Base-by-base conservation (phyloP, 2,113 vertebrate species). In the Noctilio leporinus region DNA sequence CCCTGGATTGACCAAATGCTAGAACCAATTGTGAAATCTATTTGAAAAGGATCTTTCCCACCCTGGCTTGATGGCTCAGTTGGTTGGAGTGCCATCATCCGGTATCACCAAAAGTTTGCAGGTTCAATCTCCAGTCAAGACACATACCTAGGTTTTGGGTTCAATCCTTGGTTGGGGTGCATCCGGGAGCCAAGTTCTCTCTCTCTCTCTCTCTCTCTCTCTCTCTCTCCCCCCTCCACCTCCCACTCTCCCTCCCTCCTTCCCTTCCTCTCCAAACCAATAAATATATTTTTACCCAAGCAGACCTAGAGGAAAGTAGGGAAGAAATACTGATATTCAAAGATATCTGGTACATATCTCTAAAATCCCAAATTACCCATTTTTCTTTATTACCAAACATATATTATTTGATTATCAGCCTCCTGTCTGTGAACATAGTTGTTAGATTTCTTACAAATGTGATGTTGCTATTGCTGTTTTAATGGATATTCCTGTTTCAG, bases 321-420 rank as follows among this genome's bases (percentile, higher is more conserved):
- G 11, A 20, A 75, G 43, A 72, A 91, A 76, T 62, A 73, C 5
- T 53, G 35, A 33, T 38, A 94, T 62, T 87, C 78, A 76, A 64
- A 92, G 67, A 86, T 33, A 89, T 67, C 28, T 57, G 24, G 33
- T 72, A 15, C 14, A 49, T 76, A n/a, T 38, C 43, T 75, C 47
- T 85, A 93, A 95, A 91, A 67, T 78, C 28, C 38, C 53, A 89
- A 96, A 86, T 69, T 76, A 87, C 26, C 28, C 38, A 62, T 75
- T 89, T 89, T 82, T 94, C 83, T 84, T 84, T 24, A 59, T 76
- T 78, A 80, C 67, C 51, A 86, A 93, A 80, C 11, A 75, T 53
- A 40, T 9, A 40, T 80, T 59, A 80, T 76, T 80, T 93, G 77
- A 81, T 62, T 83, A 10, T 83, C 85, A 94, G 17, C 19, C 53